Percentiles rank a stretch among this genome's conserved stretches.
phyloP scores from a whole-genome alignment of 1,140 invertebrate species.

The Tribolium madens region DNA sequence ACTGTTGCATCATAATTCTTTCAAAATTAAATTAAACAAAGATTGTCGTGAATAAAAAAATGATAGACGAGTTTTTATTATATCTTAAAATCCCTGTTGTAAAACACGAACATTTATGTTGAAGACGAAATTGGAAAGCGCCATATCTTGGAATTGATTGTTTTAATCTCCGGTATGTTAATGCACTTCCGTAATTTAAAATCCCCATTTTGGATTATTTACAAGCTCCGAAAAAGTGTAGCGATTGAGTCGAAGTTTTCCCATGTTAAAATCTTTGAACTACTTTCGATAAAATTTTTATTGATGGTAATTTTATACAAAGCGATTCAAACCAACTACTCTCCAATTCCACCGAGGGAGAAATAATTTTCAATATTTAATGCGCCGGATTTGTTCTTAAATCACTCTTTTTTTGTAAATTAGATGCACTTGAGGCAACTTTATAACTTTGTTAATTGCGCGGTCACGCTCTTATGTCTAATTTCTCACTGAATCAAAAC shows the following conservation, averaged over 20 bases:
- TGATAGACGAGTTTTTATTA: no score
- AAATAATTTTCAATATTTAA: background rate
- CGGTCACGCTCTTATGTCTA: background rate
- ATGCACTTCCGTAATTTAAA: background rate
- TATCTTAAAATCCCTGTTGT: no score
- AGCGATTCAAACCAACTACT: background rate
- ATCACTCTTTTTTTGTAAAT: no score
- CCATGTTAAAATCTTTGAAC: background rate
- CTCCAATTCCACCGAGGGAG: background rate
- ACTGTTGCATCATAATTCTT: background rate
- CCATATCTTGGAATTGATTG: no score
- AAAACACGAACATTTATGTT: no score
- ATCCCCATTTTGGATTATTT: background rate
- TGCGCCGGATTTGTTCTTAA: background rate
- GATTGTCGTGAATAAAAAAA: no score
- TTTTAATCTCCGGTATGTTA: no score
- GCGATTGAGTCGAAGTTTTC: background rate
- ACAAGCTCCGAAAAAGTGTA: background rate
- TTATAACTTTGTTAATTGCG: background rate
- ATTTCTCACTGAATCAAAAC: background rate
- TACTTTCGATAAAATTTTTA: background rate
- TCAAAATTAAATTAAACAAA: slow-evolving; percentile 18
- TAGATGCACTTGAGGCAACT: no score
- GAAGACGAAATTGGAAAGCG: no score
- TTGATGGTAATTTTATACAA: background rate